Evolutionary conservation across 2,888 invertebrate genomes (phyloP).

Genomic region (Leptinotarsa juncta): DNA sequence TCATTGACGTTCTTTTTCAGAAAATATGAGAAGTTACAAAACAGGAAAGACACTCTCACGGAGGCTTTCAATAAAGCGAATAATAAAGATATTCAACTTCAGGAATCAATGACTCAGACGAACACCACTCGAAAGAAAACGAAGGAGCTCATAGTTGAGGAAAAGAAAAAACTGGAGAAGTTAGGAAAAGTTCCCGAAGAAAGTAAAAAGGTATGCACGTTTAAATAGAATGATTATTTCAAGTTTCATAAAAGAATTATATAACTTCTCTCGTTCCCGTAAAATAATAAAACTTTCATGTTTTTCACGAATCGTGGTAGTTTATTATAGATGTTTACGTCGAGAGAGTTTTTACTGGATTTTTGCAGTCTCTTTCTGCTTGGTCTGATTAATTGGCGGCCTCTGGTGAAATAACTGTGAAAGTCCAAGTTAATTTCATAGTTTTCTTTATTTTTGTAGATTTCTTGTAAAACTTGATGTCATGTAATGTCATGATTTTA

Average conservation of each 20-base stretch:
- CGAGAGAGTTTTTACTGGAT: no score
- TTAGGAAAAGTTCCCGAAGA: constrained; percentile 77
- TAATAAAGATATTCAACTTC: constrained; percentile 73
- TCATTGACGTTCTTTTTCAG: constrained; percentile 45
- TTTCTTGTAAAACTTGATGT: no score
- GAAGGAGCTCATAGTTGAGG: constrained; percentile 74
- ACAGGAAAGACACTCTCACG: constrained; percentile 54
- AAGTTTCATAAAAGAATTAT: constrained; percentile 10
- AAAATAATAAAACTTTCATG: no score
- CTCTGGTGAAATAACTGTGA: no score
- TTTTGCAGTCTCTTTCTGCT: no score
- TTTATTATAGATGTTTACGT: no score
- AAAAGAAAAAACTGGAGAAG: constrained; percentile 76
- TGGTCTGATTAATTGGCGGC: no score
- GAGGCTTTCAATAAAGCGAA: constrained; percentile 75
- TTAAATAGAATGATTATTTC: background rate
- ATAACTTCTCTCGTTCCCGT: no score
- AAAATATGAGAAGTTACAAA: constrained; percentile 65
- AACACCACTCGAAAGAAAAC: constrained; percentile 83
- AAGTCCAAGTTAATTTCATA: no score
- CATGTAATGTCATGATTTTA: no score
- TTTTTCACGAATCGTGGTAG: no score
- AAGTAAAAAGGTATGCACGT: constrained; percentile 71
- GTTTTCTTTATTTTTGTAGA: no score
- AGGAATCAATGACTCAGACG: constrained; percentile 75